Evolutionary conservation across 2,888 invertebrate genomes (phyloP), one percentile per base, ranked within the genome.

Genomic region (Diloba caeruleocephala): DNA sequence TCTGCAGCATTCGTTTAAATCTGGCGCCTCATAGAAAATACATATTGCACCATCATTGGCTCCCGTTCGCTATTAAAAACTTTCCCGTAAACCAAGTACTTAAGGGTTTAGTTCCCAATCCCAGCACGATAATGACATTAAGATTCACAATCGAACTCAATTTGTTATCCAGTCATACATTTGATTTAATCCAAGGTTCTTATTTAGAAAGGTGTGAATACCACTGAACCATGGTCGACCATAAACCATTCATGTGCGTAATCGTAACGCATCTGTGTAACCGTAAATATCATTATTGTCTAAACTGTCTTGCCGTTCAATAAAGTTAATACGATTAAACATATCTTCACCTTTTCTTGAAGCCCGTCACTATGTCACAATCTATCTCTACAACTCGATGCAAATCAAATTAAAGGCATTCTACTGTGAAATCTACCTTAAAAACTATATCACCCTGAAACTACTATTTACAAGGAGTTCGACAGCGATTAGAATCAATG

Each of bases 401-500:
- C 15, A 28, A 57, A 59, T 45, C 67, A 64, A 65, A 56, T 56
- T 39, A 32, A 26, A 53, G 66, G 55, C 48, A 56, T 29, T 25
- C 39, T 7, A 31, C 55, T 62, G 23, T 25, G 39, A 49, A 36
- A 50, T 65, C 58, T 61, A 60, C 56, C 60, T 58, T 45, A 54
- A 52, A 58, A 56, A 60, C 50, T 33, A 43, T 41, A 25, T 43
- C 59, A 58, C 59, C 59, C 46, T 53, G 65, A 62, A 39, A 52
- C 52, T 9, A 46, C 29, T 50, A 46, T 26, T 49, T 39, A 55
- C 51, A 64, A 56, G 51, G 51, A 65, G 41, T 41, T 38, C 28
- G 23, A 48, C 50, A 55, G 59, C 34, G 53, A 60, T 64, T 60
- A 56, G 56, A 44, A 52, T 48, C 46, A 50, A 42, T 36, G 29